Base-by-base conservation (phyloP, 2,888 invertebrate genomes). In the Volucella inflata region DNA sequence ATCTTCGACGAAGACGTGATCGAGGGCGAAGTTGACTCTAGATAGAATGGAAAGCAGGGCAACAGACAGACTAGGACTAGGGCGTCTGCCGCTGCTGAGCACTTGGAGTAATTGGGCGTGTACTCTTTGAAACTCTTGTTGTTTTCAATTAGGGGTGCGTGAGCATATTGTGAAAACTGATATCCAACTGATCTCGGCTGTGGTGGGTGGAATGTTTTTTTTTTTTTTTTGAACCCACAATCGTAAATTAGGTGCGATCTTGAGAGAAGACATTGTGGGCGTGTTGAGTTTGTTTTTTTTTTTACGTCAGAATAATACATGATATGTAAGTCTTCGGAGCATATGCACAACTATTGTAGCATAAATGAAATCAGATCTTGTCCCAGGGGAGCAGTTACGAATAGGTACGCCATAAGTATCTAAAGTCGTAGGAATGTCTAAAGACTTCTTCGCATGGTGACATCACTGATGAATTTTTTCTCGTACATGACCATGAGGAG, bases 101-200 rank as follows among this genome's bases (percentile, higher is more conserved):
- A 55, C 53, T 60, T 57, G 76, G 76, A 81, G 81, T 81, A 85
- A 81, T 85, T 85, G 85, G 85, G 85, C 85, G 85, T 81, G 81
- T 76, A 68, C 85, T 14, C 70, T 51, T 12, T 10, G 42, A 71
- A 60, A 67, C 81, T 77, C 71, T 62, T 67, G 72, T 76, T 64
- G 62, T 76, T 76, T 50, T 67, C 84, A 80, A 81, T 81, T 85
- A 81, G 71, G 81, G 85, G 76, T 81, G 85, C 81, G 85, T 17
- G 21, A 38, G 62, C 40, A 65, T 55, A 51, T 30, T 30, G 53
- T 68, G 71, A 51, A 72, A 85, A 81, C 50, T 46, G 44, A 68
- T 77, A 68, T 60, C 53, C 50, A 21, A 51, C 48, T 11, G 75
- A 74, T 74, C 55, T 36, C 55, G 21, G 12, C 6, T 46, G 60